Base-by-base conservation (phyloP, 2,113 vertebrate genomes). In the Clinocottus analis region DNA sequence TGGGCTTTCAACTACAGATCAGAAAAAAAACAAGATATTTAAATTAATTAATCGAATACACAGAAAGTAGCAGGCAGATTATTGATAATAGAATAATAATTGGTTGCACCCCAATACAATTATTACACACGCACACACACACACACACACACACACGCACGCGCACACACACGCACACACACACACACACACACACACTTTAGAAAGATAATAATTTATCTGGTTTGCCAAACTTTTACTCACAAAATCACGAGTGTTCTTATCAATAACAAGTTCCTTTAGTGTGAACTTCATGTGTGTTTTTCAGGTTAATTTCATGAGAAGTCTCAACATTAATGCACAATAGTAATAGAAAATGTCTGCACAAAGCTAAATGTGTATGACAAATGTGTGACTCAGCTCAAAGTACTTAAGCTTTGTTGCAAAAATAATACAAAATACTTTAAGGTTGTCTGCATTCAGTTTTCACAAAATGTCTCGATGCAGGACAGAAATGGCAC, bases 401-500 rank as follows among this genome's bases (percentile, higher is more conserved):
- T 71, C 37, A 67, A 85, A 84, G 75, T 77, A 47, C 19, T 69
- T 56, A 62, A 84, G 66, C 68, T 69, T 72, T 63, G 65, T 69
- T 71, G 71, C 71, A 88, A 85, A 89, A 83, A 72, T 33, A 68
- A 79, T 87, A 83, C 71, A 87, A 88, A 92, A 89, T 75, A 82
- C 83, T 83, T 85, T 35, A 64, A 85, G 65, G 77, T 87, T 61
- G 5, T 72, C 87, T 80, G 84, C 86, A 84, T 84, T 87, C 43
- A 3, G 35, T 66, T 85, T 68, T 82, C 82, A 77, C 31, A 73
- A 90, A 82, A 83, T 72, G 60, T 80, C 53, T 72, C 53, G 83
- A 90, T 75, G 82, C 82, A 83, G 83, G 77, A 80, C 45, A 71
- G 60, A 83, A 84, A 91, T 90, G 88, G 87, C 88, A 89, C 87